Base-by-base conservation (phyloP, 2,888 invertebrate species). In the Blera fallax region DNA sequence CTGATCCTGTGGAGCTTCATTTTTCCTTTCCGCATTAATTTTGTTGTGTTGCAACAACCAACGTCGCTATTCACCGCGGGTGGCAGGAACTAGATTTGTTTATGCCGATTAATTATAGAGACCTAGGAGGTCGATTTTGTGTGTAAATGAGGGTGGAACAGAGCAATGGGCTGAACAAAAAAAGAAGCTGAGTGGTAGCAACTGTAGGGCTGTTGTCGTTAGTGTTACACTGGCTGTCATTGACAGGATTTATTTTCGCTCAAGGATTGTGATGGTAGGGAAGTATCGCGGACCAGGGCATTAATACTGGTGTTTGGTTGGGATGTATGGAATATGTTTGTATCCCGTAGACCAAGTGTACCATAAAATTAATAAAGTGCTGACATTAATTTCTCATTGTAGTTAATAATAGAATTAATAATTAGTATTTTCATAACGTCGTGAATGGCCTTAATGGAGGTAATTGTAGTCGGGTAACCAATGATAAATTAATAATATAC, bases 161-260 rank as follows among this genome's bases (percentile, higher is more conserved):
- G 1, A 45, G 62, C 16, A 18, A 32, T 11, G 6, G 24, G 43
- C 11, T 62, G 43, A 18, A 62, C 27, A 76, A 34, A 21, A 6
- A 8, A 50, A n/a, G n/a, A n/a, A n/a, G n/a, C n/a, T 8, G 11
- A 60, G 37, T 21, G 48, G 34, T 60, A 21, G 40, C 48, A 69
- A 21, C 27, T 60, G 67, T 67, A 34, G 43, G 14, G 50, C 50
- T 40, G n/a, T 37, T 48, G 45, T 54, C 65, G 65, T 67, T 76
- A 74, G 32, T 37, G 34, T n/a, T 43, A 34, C 62, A 52, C 18
- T 64, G n/a, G 14, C 3, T 43, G 27, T 54, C 7, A 78, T 70
- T 62, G 62, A 54, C 62, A 78, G 77, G 77, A 70, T 78, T 78
- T 70, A 78, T 78, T 78, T 70, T 54, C 34, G 18, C 50, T 67